Conservation (phyloP, 1,140 invertebrate species). For the Rhysida immarginata region DNA sequence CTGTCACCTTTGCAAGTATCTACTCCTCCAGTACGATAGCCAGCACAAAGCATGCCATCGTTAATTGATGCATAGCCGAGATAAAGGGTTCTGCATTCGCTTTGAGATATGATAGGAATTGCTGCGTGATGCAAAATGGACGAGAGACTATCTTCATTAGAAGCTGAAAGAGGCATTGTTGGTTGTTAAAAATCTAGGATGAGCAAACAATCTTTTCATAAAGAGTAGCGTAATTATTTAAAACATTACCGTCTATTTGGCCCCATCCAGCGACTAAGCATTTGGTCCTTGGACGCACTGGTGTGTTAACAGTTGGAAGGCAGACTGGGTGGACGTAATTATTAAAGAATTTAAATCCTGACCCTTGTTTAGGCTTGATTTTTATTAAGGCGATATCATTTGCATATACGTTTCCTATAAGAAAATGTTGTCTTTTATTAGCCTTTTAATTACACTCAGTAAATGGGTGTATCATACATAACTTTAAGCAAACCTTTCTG, state of each 20-base stretch:
- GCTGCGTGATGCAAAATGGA: neutral
- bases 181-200: conserved; percentile 37
- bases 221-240: neutral
- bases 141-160: conserved; percentile 35
- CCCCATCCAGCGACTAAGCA: conserved; percentile 69
- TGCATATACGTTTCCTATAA: conserved; percentile 39
- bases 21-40: conserved; percentile 58
- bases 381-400: conserved; percentile 57
- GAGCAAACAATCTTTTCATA: conserved; percentile 40
- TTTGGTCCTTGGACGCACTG: conserved; percentile 40
- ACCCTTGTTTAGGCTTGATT: conserved; percentile 36
- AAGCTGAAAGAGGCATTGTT: conserved; percentile 35
- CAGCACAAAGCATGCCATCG: conserved; percentile 77
- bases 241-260: neutral
- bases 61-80: conserved; percentile 42
- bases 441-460: no score
- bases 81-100: conserved; percentile 33
- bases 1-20: conserved; percentile 85
- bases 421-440: neutral
- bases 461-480: no score
- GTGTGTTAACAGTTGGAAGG: conserved; percentile 38
- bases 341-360: conserved; percentile 41
- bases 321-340: conserved; percentile 57
- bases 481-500: no score
- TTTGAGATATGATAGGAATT: neutral